Conservation (phyloP, 35 echinoderm and acorn worm genomes). For the Apostichopus californicus region DNA sequence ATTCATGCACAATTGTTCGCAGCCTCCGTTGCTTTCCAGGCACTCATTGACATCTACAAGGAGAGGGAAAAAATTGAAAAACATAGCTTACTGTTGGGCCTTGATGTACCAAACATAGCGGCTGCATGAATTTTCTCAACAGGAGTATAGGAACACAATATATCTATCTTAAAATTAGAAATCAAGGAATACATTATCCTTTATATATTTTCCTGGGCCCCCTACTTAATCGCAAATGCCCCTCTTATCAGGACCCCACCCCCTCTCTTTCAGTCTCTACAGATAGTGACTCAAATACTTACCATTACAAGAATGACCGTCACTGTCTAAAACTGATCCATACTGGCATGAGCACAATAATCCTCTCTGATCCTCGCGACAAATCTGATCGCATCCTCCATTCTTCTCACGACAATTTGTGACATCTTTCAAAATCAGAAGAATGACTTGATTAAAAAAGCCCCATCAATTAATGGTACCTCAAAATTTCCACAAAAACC, state of each 20-base stretch:
- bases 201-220: too few relatives aligned
- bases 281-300: neutral
- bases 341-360: slow-evolving; percentile 70
- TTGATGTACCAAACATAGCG: too few relatives aligned
- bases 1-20: slow-evolving; percentile 86
- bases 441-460: neutral
- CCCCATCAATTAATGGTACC: too few relatives aligned
- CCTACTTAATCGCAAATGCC: too few relatives aligned
- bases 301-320: slow-evolving; percentile 82
- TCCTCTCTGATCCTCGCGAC: slow-evolving; percentile 71
- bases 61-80: neutral
- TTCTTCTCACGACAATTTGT: slow-evolving; percentile 82
- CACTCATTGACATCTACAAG: slow-evolving; percentile 88
- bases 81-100: too few relatives aligned
- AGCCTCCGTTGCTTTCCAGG: slow-evolving; percentile 83
- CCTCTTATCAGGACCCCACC: too few relatives aligned
- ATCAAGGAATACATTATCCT: too few relatives aligned
- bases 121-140: too few relatives aligned
- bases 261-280: neutral
- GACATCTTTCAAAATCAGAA: slow-evolving; percentile 29
- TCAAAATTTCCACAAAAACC: too few relatives aligned
- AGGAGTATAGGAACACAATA: too few relatives aligned
- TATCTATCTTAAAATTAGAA: too few relatives aligned
- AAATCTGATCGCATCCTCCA: slow-evolving; percentile 83
- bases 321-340: slow-evolving; percentile 60